Percentiles rank a stretch among this genome's conserved stretches.
phyloP scores from a whole-genome alignment of 1,140 invertebrate genomes.

The Neuroterus valhalla region DNA sequence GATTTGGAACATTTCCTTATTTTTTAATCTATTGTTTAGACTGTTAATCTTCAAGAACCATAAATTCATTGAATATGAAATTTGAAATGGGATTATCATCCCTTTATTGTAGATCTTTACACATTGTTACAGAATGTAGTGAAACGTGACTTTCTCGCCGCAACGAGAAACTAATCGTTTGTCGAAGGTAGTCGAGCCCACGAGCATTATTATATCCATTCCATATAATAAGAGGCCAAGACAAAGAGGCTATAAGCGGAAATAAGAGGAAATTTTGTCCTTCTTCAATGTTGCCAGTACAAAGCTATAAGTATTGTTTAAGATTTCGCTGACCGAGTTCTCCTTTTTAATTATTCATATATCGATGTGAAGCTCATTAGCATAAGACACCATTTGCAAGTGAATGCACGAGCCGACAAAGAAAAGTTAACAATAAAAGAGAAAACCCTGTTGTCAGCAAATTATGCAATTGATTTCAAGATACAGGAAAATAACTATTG shows the following conservation, averaged over 20 bases:
- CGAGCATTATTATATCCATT: constrained; percentile 9
- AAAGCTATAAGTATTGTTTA: neutral
- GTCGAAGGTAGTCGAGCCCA: neutral
- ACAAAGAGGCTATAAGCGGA: neutral
- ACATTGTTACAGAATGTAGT: neutral
- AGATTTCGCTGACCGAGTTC: neutral
- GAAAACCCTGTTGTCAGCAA: no score
- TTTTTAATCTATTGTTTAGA: no score
- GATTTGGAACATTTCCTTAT: no score
- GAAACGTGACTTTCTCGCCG: neutral
- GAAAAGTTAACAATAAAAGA: no score
- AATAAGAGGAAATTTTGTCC: no score
- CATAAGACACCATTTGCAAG: no score
- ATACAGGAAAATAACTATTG: no score
- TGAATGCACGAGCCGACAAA: no score
- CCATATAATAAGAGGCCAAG: neutral
- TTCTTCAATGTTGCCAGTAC: neutral
- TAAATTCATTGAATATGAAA: no score
- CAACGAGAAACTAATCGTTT: neutral
- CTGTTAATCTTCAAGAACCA: no score
- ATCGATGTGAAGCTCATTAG: no score
- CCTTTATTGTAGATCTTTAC: neutral
- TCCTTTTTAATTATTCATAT: constrained; percentile 6
- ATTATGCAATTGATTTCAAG: no score
- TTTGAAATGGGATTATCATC: neutral